These are phyloP conservation scores for Nerophis lumbriciformis DNA, from an alignment of 2,113 vertebrate species.

Conservation along the genomic window DNA sequence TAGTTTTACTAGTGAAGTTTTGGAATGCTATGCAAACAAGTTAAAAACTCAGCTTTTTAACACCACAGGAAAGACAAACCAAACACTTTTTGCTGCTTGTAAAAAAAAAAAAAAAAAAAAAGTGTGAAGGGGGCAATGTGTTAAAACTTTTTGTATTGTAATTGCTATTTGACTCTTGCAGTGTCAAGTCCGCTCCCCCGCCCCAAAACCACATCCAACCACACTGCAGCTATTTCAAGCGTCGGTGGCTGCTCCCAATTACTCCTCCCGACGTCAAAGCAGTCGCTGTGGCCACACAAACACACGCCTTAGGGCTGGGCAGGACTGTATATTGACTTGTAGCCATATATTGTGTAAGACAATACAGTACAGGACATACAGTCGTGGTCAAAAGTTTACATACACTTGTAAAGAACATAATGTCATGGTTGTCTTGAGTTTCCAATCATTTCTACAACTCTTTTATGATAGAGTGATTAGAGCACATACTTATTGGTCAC, in stretches of 20 bases:
- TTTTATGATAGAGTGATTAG: too few relatives aligned
- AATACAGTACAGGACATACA: too few relatives aligned
- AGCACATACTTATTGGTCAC: too few relatives aligned
- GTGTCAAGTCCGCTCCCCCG: conserved; percentile 42
- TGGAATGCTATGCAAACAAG: not conserved
- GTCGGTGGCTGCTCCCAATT: conserved; percentile 49
- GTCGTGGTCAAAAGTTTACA: too few relatives aligned
- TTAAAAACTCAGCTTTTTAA: conserved; percentile 9
- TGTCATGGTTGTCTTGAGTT: too few relatives aligned
- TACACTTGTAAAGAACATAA: too few relatives aligned
- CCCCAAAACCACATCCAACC: conserved; percentile 45
- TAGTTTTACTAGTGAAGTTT: not conserved
- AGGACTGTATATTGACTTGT: too few relatives aligned
- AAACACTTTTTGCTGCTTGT: not conserved
- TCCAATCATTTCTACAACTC: too few relatives aligned
- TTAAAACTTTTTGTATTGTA: conserved; percentile 6
- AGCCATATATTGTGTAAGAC: too few relatives aligned
- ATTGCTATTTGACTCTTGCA: conserved; percentile 24
- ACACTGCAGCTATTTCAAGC: conserved; percentile 58
- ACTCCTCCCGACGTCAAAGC: conserved; percentile 39
- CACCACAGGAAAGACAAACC: conserved; percentile 26
- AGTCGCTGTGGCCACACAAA: conserved; percentile 30
- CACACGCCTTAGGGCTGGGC: conserved; percentile 2
- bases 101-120: too few relatives aligned
- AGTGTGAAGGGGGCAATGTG: not conserved